Percentiles rank a stretch among this genome's conserved stretches.
Conservation (phyloP, 2,797 vertebrate genomes). For the Lepus oiostolus region DNA sequence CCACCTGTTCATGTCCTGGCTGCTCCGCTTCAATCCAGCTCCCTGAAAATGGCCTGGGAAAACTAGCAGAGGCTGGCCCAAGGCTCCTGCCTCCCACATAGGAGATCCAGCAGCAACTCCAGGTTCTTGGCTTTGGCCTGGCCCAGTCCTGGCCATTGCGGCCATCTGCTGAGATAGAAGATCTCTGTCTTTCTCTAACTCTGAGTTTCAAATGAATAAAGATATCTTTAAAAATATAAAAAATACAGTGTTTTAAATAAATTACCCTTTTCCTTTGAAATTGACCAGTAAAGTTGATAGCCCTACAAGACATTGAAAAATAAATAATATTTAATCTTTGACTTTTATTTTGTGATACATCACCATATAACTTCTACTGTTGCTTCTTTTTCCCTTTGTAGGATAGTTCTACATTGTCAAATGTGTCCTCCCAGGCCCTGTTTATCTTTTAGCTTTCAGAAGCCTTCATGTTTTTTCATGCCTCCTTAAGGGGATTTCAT, state of each 20-base stretch:
- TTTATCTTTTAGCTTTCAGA: constrained; percentile 44
- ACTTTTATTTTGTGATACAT: neutral
- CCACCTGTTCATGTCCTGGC: too few species aligned
- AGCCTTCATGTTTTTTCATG: constrained; percentile 29
- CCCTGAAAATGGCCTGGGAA: too few species aligned
- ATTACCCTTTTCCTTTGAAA: constrained; percentile 41
- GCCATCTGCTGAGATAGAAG: too few species aligned
- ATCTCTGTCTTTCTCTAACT: too few species aligned
- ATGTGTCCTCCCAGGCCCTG: neutral
- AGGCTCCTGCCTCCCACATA: too few species aligned
- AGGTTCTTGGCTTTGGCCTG: too few species aligned
- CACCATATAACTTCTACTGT: constrained; percentile 4
- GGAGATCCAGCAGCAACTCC: too few species aligned
- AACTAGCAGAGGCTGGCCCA: too few species aligned
- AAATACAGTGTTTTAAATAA: constrained; percentile 56
- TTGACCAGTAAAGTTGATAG: constrained; percentile 12
- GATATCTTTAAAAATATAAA: too few species aligned
- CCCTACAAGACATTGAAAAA: neutral
- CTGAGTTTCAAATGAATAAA: too few species aligned
- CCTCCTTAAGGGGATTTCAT: constrained; percentile 38
- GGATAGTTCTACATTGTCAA: neutral
- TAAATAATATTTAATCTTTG: constrained; percentile 56
- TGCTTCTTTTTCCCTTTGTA: constrained; percentile 39
- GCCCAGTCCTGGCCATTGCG: too few species aligned
- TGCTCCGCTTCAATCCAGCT: too few species aligned